Percentiles rank a stretch among this genome's conserved stretches.
Conservation (phyloP, 2,113 vertebrate species). For the Setophaga petechia region DNA sequence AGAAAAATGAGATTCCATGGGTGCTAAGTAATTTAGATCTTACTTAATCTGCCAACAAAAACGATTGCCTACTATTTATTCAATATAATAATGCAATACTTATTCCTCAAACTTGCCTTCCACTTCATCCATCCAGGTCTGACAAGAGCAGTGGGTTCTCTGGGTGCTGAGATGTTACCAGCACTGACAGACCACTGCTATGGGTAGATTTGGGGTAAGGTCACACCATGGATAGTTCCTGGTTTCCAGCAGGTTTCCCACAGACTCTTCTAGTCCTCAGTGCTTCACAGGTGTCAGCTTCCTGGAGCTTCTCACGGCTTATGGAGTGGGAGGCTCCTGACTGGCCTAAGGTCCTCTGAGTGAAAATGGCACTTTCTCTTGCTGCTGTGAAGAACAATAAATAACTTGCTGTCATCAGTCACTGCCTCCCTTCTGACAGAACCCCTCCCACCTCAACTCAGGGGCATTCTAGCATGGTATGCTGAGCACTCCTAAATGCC, state of each 20-base stretch:
- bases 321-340: neutral
- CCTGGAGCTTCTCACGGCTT: neutral
- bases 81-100: neutral
- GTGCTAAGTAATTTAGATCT: neutral
- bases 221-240: neutral
- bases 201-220: neutral
- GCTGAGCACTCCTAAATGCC: neutral
- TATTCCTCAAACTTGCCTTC: neutral
- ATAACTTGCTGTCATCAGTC: neutral
- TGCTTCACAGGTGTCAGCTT: neutral
- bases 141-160: neutral
- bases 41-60: neutral
- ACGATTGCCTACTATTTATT: neutral
- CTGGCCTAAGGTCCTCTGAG: neutral
- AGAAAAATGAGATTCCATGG: neutral
- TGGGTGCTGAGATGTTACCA: neutral
- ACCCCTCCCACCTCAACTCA: neutral
- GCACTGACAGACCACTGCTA: neutral
- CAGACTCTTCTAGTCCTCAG: neutral
- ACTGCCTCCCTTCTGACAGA: neutral
- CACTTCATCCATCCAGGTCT: neutral
- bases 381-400: slow-evolving; percentile 14
- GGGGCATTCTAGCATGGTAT: neutral
- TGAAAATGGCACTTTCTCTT: neutral
- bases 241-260: neutral